These are phyloP conservation scores for Crax fasciolata DNA, from an alignment of 2,797 vertebrate genomes.

Conservation along the genomic window DNA sequence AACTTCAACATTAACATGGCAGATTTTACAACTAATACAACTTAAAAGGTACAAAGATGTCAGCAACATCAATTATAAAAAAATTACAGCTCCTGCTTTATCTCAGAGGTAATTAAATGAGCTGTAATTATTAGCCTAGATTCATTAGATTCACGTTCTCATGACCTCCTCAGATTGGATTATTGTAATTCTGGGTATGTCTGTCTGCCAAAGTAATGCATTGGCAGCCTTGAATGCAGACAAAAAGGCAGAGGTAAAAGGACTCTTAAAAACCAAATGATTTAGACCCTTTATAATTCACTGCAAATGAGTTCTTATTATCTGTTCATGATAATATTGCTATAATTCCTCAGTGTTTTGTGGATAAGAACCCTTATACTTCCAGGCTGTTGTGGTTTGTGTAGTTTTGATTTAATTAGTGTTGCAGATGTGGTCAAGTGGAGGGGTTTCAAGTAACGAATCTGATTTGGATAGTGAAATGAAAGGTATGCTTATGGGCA, in stretches of 20 bases:
- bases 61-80: conserved; percentile 75
- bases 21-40: conserved; percentile 74
- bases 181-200: conserved; percentile 63
- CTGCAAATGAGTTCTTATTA: conserved; percentile 23
- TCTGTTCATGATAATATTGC: background rate
- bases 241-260: conserved; percentile 39
- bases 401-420: background rate
- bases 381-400: background rate
- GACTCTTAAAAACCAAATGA: conserved; percentile 4
- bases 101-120: conserved; percentile 71
- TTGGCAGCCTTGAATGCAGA: background rate
- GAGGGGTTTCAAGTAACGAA: background rate
- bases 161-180: conserved; percentile 52
- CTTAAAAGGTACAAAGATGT: conserved; percentile 71
- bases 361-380: background rate
- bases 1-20: conserved; percentile 56
- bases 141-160: conserved; percentile 75
- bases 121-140: conserved; percentile 75
- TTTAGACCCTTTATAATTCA: conserved; percentile 3
- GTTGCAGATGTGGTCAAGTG: background rate
- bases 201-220: background rate
- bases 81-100: conserved; percentile 66
- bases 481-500: background rate
- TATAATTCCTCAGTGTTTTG: background rate
- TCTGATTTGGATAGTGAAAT: background rate